These are phyloP conservation scores for Pituophis catenifer DNA, from an alignment of 2,113 vertebrate genomes.

Conservation along the genomic window DNA sequence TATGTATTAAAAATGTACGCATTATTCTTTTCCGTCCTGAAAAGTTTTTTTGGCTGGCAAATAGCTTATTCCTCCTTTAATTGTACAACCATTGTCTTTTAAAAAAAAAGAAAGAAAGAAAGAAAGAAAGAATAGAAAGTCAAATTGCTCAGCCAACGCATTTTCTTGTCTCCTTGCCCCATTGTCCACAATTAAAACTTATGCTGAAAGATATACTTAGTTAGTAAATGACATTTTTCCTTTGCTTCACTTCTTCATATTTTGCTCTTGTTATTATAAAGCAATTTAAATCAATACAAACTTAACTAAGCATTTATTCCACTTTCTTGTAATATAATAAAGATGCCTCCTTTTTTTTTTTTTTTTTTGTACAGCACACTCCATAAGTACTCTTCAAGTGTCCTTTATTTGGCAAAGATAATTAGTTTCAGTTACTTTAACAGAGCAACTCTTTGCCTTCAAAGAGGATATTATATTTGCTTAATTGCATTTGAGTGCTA, in stretches of 20 bases:
- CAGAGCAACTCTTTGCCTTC: constrained; percentile 61
- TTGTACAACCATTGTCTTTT: not conserved
- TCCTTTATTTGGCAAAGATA: constrained; percentile 59
- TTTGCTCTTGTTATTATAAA: constrained; percentile 44
- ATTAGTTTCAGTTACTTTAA: constrained; percentile 68
- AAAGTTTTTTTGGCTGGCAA: not conserved
- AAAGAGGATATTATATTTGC: constrained; percentile 66
- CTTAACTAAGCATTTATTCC: constrained; percentile 2
- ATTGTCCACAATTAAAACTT: not conserved
- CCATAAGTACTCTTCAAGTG: constrained; percentile 43
- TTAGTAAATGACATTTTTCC: constrained; percentile 40
- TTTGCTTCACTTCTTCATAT: constrained; percentile 34
- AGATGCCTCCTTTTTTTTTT: constrained; percentile 42
- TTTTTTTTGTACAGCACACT: constrained; percentile 41
- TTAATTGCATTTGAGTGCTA: constrained; percentile 67
- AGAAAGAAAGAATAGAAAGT: too few species aligned
- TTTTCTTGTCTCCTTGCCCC: not conserved
- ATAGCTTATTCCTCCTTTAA: not conserved
- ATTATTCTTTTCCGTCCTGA: not conserved
- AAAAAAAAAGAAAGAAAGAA: too few species aligned
- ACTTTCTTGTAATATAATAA: constrained; percentile 38
- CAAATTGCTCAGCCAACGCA: not conserved
- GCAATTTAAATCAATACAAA: constrained; percentile 42
- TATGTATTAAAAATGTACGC: not conserved
- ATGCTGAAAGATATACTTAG: not conserved